These are phyloP conservation scores for Apistogramma diplotaenia DNA, from an alignment of 2,113 vertebrate species.

Conservation along the genomic window DNA sequence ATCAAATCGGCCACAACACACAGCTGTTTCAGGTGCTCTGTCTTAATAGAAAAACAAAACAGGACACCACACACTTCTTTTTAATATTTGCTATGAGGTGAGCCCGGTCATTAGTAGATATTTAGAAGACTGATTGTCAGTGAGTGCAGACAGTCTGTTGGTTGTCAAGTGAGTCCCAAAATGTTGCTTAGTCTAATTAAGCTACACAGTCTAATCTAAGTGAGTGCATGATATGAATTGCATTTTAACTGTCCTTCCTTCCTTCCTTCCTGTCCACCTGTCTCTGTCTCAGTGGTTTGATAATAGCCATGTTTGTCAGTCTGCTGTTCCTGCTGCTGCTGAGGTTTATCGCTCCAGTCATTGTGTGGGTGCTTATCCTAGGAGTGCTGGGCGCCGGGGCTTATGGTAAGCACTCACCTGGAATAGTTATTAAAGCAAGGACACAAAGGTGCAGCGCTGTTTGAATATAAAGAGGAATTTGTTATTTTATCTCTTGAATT, in stretches of 20 bases:
- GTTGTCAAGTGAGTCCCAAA: neutral
- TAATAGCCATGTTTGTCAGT: conserved; percentile 83
- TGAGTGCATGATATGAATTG: neutral
- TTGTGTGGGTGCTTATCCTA: conserved; percentile 84
- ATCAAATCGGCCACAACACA: neutral
- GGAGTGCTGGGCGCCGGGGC: conserved; percentile 81
- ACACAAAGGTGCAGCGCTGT: neutral
- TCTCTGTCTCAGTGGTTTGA: conserved; percentile 73
- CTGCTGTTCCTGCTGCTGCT: conserved; percentile 86
- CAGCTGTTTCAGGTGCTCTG: neutral
- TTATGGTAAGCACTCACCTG: conserved; percentile 74
- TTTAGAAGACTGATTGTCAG: neutral
- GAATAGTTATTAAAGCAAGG: neutral
- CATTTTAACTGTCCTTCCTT: neutral
- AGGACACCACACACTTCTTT: neutral
- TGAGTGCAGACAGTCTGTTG: neutral
- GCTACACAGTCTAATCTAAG: neutral
- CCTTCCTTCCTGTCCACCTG: neutral
- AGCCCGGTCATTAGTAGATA: no score
- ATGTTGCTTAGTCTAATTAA: neutral
- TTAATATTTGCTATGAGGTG: neutral
- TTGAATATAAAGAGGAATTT: neutral
- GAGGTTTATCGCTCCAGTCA: conserved; percentile 80
- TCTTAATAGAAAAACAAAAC: neutral
- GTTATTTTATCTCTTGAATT: neutral